Conservation (phyloP, 2,888 invertebrate species). For the Apocheima hispidaria region DNA sequence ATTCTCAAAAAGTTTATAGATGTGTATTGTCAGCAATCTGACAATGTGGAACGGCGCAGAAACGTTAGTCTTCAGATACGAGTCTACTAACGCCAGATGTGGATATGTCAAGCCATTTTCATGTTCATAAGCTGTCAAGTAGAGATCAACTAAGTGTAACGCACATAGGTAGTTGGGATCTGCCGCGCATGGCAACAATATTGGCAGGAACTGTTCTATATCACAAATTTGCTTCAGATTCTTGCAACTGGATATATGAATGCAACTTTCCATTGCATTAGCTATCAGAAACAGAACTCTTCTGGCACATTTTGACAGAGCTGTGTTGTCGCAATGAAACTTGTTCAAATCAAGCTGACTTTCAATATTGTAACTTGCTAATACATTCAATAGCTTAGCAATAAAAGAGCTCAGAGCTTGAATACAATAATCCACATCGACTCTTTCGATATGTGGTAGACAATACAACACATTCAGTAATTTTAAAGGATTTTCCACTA, state of each 20-base stretch:
- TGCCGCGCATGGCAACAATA: slow-evolving; percentile 75
- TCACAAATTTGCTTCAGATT: slow-evolving; percentile 77
- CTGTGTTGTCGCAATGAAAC: slow-evolving; percentile 66
- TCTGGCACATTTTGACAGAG: slow-evolving; percentile 67
- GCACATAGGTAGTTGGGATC: slow-evolving; percentile 78
- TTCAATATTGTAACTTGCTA: slow-evolving; percentile 68
- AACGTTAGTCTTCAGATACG: slow-evolving; percentile 86
- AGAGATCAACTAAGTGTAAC: slow-evolving; percentile 84
- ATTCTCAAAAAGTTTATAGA: slow-evolving; percentile 89
- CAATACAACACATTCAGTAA: slow-evolving; percentile 82
- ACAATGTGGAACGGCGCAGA: slow-evolving; percentile 90
- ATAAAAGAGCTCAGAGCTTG: slow-evolving; percentile 68
- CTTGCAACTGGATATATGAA: slow-evolving; percentile 84
- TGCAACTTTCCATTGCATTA: slow-evolving; percentile 85
- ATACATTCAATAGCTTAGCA: slow-evolving; percentile 58
- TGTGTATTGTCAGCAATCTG: slow-evolving; percentile 89
- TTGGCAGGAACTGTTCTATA: slow-evolving; percentile 71
- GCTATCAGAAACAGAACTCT: slow-evolving; percentile 85
- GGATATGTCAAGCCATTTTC: slow-evolving; percentile 74
- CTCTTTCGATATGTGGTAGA: slow-evolving; percentile 84
- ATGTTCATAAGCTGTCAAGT: slow-evolving; percentile 79
- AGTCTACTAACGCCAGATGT: slow-evolving; percentile 79
- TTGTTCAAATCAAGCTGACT: slow-evolving; percentile 59
- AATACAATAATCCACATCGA: slow-evolving; percentile 69
- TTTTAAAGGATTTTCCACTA: slow-evolving; percentile 71